These are phyloP conservation scores for Synanthedon vespiformis DNA, from an alignment of 2,888 invertebrate genomes.

Conservation along the genomic window DNA sequence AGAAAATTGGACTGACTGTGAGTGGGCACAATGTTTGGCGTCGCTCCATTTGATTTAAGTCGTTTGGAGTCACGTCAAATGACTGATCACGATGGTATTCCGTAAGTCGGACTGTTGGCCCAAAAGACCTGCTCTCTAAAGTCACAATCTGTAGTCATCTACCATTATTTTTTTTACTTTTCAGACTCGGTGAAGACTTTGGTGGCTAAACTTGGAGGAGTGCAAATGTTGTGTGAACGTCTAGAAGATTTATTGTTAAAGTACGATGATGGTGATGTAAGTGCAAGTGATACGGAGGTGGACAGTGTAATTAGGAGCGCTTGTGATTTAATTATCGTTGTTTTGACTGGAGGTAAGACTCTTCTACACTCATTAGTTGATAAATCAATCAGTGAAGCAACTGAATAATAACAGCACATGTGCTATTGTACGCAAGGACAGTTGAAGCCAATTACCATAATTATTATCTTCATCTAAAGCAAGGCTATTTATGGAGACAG, in stretches of 20 bases:
- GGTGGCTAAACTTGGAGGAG: slow-evolving; percentile 80
- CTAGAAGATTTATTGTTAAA: slow-evolving; percentile 67
- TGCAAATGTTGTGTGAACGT: slow-evolving; percentile 79
- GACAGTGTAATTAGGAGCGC: slow-evolving; percentile 81
- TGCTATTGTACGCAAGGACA: too few relatives aligned
- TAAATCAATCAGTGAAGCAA: too few relatives aligned
- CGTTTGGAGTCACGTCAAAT: too few relatives aligned
- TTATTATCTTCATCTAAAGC: too few relatives aligned
- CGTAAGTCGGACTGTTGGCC: not conserved
- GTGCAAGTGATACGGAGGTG: slow-evolving; percentile 45
- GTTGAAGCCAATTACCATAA: too few relatives aligned
- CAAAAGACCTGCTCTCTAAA: not conserved
- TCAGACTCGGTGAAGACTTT: slow-evolving; percentile 82
- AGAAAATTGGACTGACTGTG: too few relatives aligned
- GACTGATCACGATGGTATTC: too few relatives aligned
- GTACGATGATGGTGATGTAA: slow-evolving; percentile 44
- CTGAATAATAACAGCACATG: too few relatives aligned
- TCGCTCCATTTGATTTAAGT: too few relatives aligned
- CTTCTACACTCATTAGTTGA: too few relatives aligned
- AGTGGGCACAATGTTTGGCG: too few relatives aligned
- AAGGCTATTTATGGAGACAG: too few relatives aligned
- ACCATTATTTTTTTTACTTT: slow-evolving; percentile 12
- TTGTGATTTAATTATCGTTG: slow-evolving; percentile 86
- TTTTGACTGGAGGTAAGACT: slow-evolving; percentile 82
- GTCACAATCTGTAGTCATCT: not conserved